Conservation (phyloP, 2,888 invertebrate species). For the Hetaerina titia region DNA sequence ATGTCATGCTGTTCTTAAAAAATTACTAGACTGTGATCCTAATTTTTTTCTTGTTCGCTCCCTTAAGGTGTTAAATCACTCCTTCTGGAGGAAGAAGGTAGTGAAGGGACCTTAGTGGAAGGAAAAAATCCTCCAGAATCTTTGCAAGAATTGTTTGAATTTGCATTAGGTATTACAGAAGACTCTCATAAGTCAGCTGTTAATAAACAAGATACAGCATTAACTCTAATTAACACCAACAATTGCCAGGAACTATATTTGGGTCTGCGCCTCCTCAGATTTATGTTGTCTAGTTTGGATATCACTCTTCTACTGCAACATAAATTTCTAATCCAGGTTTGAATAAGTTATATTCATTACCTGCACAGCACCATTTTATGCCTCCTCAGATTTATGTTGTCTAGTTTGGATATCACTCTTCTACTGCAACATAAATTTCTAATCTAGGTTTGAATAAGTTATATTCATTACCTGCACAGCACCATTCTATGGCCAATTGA, state of each 20-base stretch:
- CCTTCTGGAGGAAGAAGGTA: slow-evolving; percentile 10
- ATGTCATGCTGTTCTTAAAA: too few relatives aligned
- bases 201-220: neutral
- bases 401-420: slow-evolving; percentile 37
- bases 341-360: neutral
- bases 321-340: slow-evolving; percentile 53
- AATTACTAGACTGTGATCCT: neutral
- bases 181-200: neutral
- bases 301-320: slow-evolving; percentile 30
- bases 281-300: slow-evolving; percentile 44
- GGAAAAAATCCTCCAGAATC: neutral
- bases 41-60: neutral
- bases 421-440: slow-evolving; percentile 34
- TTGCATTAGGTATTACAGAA: neutral
- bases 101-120: slow-evolving; percentile 26
- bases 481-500: neutral
- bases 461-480: neutral
- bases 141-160: slow-evolving; percentile 34
- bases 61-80: slow-evolving; percentile 32
- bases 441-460: slow-evolving; percentile 36
- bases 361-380: neutral
- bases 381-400: slow-evolving; percentile 37
- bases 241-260: neutral
- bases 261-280: slow-evolving; percentile 36
- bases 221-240: neutral